Conservation (phyloP, 2,888 invertebrate genomes). For the Ormyrus pomaceus region DNA sequence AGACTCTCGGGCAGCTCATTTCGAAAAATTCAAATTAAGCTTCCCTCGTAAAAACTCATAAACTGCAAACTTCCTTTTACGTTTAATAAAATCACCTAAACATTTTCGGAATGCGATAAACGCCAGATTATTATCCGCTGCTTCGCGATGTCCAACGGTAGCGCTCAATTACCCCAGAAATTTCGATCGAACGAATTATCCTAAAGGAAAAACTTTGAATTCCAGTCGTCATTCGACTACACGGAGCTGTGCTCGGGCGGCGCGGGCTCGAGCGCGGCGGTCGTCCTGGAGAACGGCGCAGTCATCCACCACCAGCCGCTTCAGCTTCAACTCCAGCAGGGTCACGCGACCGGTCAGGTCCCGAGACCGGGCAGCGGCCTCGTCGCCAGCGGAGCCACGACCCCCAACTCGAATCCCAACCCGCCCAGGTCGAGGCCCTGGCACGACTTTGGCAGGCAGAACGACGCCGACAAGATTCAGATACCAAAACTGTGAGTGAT, state of each 20-base stretch:
- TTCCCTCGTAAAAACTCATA: no score
- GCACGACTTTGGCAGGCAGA: slow-evolving; percentile 96
- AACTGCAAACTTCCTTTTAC: no score
- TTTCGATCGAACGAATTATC: no score
- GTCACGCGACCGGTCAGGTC: slow-evolving; percentile 79
- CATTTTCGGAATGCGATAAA: no score
- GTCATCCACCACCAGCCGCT: slow-evolving; percentile 77
- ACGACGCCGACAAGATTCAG: slow-evolving; percentile 96
- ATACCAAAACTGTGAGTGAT: slow-evolving; percentile 96
- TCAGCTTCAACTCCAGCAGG: slow-evolving; percentile 76
- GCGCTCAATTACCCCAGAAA: no score
- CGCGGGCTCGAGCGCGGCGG: slow-evolving; percentile 72
- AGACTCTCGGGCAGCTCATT: no score
- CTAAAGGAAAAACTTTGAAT: no score
- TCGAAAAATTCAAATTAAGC: no score
- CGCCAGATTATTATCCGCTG: no score
- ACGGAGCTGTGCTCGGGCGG: slow-evolving; percentile 88
- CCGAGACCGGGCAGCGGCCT: slow-evolving; percentile 73
- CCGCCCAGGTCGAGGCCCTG: slow-evolving; percentile 88
- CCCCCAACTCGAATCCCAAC: slow-evolving; percentile 70
- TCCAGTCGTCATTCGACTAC: slow-evolving; percentile 89
- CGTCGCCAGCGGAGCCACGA: slow-evolving; percentile 69
- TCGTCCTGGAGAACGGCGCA: slow-evolving; percentile 77
- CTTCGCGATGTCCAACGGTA: no score
- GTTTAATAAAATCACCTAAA: no score